Base-by-base conservation (phyloP, 2,888 invertebrate species). In the Cotesia congregata region DNA sequence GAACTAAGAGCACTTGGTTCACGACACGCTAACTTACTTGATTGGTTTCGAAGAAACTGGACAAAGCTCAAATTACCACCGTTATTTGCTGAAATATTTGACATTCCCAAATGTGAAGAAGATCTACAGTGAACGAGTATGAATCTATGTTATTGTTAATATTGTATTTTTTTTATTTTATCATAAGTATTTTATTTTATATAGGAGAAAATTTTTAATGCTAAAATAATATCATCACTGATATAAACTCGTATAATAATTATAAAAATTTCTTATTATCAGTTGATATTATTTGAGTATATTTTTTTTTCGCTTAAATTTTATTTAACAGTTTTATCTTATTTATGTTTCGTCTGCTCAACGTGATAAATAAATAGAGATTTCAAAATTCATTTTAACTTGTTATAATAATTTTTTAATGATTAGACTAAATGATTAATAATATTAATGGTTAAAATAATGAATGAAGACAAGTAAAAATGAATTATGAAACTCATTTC, bases 81-180 rank as follows among this genome's bases (percentile, higher is more conserved):
- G 2, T 93, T 98, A 75, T 98, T 97, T 90, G 95, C 98, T 59
- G 98, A 98, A 91, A 97, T 98, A 85, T 98, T 97, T 91, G 98
- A 98, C 93, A 97, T 98, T 90, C 96, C 97, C 82, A 96, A 95
- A 90, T 92, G 93, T 85, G 95, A 94, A 88, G 95, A 94, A 86
- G 94, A 94, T 87, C 88, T 90, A 78, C 90, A 90, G 83, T 90
- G 86, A 90, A 86, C 72, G 81, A 83, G 83, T 85, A 79, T 74
- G 20, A 64, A 62, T 7, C 12, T n/a, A 62, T 62, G 62, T 50
- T 12, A 50, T 9, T 50, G 50, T 50, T 50, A 30, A 30, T 30
- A 50, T 50, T 50, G 7, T 50, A 50, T 50, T 50, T 50, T 4
- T 50, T 50, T 9, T 7, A 6, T 20, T 20, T 20, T 20, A 20